Evolutionary conservation across 2,797 vertebrate genomes (phyloP), one percentile per base, ranked within the genome.

Genomic region (Pangasius larnaudii): DNA sequence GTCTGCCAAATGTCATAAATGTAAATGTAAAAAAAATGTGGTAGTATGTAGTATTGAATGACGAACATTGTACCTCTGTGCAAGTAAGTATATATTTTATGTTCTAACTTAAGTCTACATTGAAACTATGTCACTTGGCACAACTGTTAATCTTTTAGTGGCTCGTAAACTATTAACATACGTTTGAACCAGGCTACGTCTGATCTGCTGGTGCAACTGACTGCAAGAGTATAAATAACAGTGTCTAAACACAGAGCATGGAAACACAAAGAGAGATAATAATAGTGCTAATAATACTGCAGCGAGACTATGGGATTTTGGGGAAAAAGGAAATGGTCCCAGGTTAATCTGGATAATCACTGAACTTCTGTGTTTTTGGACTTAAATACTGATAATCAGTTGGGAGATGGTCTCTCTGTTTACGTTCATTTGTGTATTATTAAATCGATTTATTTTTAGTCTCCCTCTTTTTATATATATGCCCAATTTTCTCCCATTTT

Each of bases 301-400:
- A 84, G 61, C 8, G 42, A 53, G 42, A 84, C 81, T 65, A 10
- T 83, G 61, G 81, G 61, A 33, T 67, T 67, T 24, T 5, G 46
- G 42, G 61, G 16, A 5, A 6, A 6, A 42, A 0, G 7, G 16
- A 78, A 78, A 82, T 24, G 49, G 30, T 85, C 84, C 84, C 84
- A 85, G 84, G 84, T 53, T 85, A n/a, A 85, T 85, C 84, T 14
- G 6, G 49, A 53, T 85, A 71, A 85, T 85, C 84, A 85, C 61
- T 69, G 49, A 84, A 84, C 56, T 63, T 81, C 6, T 24, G 61
- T 84, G 61, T 16, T 67, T 67, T 58, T 58, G 7, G 22, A 85
- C 51, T 85, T 39, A 72, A 71, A 36, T 49, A 36, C 49, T 36
- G 58, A 69, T 84, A 53, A 71, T 72, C 65, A 39, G 6, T 27